Evolutionary conservation across 2,113 vertebrate species (phyloP).

Genomic region (Saguinus midas): DNA sequence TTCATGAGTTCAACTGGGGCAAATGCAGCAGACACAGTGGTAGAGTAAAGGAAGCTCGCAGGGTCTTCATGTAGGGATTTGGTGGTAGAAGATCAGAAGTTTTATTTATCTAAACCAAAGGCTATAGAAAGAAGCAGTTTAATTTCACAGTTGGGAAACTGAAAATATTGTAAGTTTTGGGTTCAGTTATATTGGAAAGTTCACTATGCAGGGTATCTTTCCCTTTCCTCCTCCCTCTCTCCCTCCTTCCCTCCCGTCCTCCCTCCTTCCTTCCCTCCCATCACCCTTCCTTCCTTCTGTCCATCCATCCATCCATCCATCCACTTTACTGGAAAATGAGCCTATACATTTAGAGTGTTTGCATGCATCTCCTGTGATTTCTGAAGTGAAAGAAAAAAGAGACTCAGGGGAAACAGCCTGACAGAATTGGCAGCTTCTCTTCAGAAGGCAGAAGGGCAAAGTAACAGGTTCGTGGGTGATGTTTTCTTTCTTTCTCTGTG

Average conservation of each 20-base stretch:
- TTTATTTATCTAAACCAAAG: background rate
- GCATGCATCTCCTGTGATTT: background rate
- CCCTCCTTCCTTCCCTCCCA: too few relatives aligned
- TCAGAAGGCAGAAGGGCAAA: background rate
- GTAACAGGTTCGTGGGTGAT: background rate
- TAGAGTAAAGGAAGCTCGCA: background rate
- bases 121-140: background rate
- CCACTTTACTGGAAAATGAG: background rate
- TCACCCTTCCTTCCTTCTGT: too few relatives aligned
- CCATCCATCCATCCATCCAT: background rate
- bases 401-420: background rate
- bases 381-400: background rate
- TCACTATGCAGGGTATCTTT: background rate
- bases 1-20: background rate
- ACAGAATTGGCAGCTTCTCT: background rate
- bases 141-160: background rate
- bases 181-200: background rate
- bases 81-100: background rate
- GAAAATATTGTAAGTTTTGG: background rate
- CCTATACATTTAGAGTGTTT: background rate
- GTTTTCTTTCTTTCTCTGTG: rapidly evolving
- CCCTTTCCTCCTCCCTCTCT: too few relatives aligned
- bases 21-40: too few relatives aligned
- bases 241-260: too few relatives aligned
- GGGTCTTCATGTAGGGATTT: background rate